Percentiles rank a stretch among this genome's conserved stretches.
Evolutionary conservation across 2,797 vertebrate genomes (phyloP).

Genomic region (Anguilla anguilla): DNA sequence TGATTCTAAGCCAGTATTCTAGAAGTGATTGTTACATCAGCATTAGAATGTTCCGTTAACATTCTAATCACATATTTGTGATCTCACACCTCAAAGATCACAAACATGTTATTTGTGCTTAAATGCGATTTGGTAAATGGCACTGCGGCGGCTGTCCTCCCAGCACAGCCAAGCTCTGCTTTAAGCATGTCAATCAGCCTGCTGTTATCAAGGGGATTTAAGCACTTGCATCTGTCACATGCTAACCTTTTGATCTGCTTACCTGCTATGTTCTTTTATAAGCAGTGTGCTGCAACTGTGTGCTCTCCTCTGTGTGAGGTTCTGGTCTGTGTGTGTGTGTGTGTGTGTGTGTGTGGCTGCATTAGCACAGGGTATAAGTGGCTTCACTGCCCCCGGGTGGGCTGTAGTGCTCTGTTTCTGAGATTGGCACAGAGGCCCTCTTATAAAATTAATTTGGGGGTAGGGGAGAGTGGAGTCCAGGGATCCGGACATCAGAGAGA

Average conservation of each 20-base stretch:
- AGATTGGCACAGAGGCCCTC: neutral
- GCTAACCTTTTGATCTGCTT: neutral
- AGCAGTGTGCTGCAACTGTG: neutral
- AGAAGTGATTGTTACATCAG: neutral
- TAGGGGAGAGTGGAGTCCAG: neutral
- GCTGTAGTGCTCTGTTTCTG: neutral
- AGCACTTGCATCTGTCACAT: neutral
- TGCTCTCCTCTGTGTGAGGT: neutral
- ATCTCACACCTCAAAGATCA: too few relatives aligned
- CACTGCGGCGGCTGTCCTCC: neutral
- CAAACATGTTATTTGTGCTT: too few relatives aligned
- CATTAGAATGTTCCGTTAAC: neutral
- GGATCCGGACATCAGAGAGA: neutral
- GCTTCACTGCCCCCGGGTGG: neutral
- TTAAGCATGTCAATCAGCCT: neutral
- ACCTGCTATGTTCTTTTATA: neutral
- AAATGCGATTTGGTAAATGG: neutral
- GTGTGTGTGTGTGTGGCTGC: neutral
- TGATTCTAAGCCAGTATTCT: neutral
- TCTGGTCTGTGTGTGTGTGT: neutral
- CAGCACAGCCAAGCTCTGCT: neutral
- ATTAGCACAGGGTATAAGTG: neutral
- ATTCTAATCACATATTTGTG: too few relatives aligned
- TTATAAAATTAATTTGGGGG: neutral
- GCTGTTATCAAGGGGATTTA: constrained; percentile 1